Conservation (phyloP, 2,113 vertebrate genomes). For the Melanerpes aurifrons region DNA sequence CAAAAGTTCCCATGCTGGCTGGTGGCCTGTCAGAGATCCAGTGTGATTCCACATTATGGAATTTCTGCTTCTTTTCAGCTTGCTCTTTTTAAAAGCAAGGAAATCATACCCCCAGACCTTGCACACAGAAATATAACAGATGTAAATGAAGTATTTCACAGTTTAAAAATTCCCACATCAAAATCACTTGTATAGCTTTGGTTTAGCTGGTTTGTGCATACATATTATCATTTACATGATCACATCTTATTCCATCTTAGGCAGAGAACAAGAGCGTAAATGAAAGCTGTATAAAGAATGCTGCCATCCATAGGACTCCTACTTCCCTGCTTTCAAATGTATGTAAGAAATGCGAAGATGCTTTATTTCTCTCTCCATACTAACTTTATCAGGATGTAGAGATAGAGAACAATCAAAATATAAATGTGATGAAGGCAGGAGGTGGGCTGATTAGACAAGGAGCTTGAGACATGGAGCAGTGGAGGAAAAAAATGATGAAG, state of each 20-base stretch:
- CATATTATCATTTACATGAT: slow-evolving; percentile 24
- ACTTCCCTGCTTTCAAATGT: background rate
- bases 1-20: background rate
- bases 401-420: slow-evolving; percentile 5
- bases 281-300: slow-evolving; percentile 2
- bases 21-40: background rate
- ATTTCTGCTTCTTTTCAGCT: background rate
- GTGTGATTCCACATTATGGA: background rate
- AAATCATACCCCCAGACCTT: slow-evolving; percentile 4
- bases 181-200: slow-evolving; percentile 9
- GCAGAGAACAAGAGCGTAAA: slow-evolving; percentile 38
- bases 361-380: slow-evolving; percentile 16
- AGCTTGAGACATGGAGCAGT: background rate
- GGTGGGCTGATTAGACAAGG: background rate
- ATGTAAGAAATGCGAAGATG: background rate
- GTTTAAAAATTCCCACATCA: slow-evolving; percentile 25
- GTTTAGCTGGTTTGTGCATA: slow-evolving; percentile 32
- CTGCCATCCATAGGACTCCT: slow-evolving; percentile 3
- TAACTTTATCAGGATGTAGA: background rate
- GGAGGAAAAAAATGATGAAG: background rate
- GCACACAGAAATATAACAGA: background rate
- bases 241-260: slow-evolving; percentile 23
- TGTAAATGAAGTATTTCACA: slow-evolving; percentile 33
- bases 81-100: slow-evolving; percentile 36
- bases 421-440: background rate